Base-by-base conservation (phyloP, 2,888 invertebrate genomes). In the Drepanosiphum platanoidis region DNA sequence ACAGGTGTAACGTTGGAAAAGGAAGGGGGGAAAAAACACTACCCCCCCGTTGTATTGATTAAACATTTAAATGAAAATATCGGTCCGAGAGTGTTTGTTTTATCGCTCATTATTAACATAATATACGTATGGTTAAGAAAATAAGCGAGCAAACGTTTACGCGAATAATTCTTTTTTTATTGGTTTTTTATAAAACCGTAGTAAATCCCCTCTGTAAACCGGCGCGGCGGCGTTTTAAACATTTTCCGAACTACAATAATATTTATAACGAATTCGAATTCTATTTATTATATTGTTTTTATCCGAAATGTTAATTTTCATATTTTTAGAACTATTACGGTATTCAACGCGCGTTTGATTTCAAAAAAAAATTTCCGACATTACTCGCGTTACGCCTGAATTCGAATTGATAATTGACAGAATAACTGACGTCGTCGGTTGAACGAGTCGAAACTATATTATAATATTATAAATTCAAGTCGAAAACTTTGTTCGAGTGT, bases 51-150 rank as follows among this genome's bases (percentile, higher is more conserved):
- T 27, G 18, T 39, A 61, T 77, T 77, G 30, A 66, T 79, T 66
- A 79, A 66, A 77, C 30, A 64, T 32, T 46, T 46, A 66, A 66
- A 79, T 32, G 30, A 42, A 79, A 79, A 79, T 78, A 32, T 66
- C 42, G 0, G 32, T 46, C 4, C 8, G n/a, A 42, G 66, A 30
- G 22, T 42, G 3, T 66, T 78, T 30, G 32, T 66, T 78, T 78
- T 79, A 66, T 66, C 22, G 32, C 46, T 32, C 32, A 13, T 46
- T 42, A 46, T 61, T 66, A 66, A 79, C 13, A 34, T 79, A n/a
- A n/a, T n/a, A 22, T 52, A 32, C n/a, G 27, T 79, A 18, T 66
- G 2, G 22, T 42, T 32, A 42, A 66, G 32, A 66, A 30, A 79
- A 79, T 46, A 32, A 61, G 2, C 52, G 13, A n/a, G 52, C 52